Base-by-base conservation (phyloP, 2,888 invertebrate genomes). In the Trichogramma dendrolimi region DNA sequence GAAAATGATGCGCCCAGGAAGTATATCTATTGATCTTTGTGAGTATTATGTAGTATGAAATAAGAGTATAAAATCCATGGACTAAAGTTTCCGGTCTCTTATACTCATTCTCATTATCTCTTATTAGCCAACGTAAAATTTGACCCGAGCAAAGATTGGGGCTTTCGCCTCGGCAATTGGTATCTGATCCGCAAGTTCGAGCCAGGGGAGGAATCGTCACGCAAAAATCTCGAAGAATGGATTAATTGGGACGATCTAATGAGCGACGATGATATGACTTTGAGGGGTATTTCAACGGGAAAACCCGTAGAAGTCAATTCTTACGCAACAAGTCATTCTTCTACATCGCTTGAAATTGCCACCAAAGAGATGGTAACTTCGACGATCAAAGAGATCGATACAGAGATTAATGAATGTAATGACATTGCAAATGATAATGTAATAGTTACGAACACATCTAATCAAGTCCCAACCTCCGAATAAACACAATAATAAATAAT, bases 161-260 rank as follows among this genome's bases (percentile, higher is more conserved):
- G 73, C 6, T 72, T 75, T 57, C 72, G 63, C 6, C 39, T 75
- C 43, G 74, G 74, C 5, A 65, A 66, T 27, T 75, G 76, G 75
- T 74, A 73, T 60, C 64, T 75, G 47, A 75, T 75, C 41, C 67
- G 67, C 38, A 11, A 59, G 41, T 40, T 49, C 6, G 47, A 56
- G 7, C 5, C 52, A 4, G 39, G 2, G 3, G 48, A 60, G 1
- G 43, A 52, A 27, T 27, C 27, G 27, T 27, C 27, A 27, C 27
- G 27, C 27, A 27, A 27, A 27, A 27, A 27, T 27, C 27, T 27
- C 27, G 27, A 27, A 27, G 27, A 27, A 27, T 53, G 44, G 58
- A 40, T 10, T 41, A 43, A 56, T 38, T 58, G 54, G 50, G 44
- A n/a, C 7, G 51, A 51, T n/a, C 27, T 7, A n/a, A 56, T 52